Percentiles rank a stretch among this genome's conserved stretches.
phyloP scores from a whole-genome alignment of 2,113 vertebrate species.

The Macquaria ambigua region DNA sequence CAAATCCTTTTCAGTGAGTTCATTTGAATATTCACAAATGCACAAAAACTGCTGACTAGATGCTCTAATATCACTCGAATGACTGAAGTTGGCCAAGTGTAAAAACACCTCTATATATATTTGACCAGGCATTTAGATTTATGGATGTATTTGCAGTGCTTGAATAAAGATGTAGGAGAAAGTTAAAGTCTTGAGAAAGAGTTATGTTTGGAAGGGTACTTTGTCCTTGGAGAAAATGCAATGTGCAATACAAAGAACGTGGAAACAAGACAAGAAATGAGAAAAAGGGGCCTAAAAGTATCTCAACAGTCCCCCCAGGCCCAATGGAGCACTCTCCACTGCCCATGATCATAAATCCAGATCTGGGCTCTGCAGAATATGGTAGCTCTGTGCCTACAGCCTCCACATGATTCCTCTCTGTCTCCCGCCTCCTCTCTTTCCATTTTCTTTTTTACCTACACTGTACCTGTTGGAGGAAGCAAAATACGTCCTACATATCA shows the following conservation, averaged over 20 bases:
- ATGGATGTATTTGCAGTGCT: slow-evolving; percentile 8
- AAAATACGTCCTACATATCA: slow-evolving; percentile 70
- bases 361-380: slow-evolving; percentile 56
- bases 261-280: slow-evolving; percentile 65
- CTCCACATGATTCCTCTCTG: slow-evolving; percentile 54
- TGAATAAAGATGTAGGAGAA: slow-evolving; percentile 26
- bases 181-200: slow-evolving; percentile 38
- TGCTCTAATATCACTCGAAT: background rate
- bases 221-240: slow-evolving; percentile 64
- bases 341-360: slow-evolving; percentile 77
- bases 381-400: slow-evolving; percentile 40
- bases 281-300: slow-evolving; percentile 60
- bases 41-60: slow-evolving; percentile 25
- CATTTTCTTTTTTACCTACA: slow-evolving; percentile 53
- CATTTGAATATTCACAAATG: slow-evolving; percentile 25
- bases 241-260: slow-evolving; percentile 52
- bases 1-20: slow-evolving; percentile 33
- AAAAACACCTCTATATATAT: slow-evolving; percentile 6
- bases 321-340: slow-evolving; percentile 43
- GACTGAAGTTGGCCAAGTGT: slow-evolving; percentile 8
- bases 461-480: slow-evolving; percentile 63
- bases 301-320: slow-evolving; percentile 41
- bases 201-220: slow-evolving; percentile 42
- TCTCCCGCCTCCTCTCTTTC: slow-evolving; percentile 32
- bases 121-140: background rate